These are phyloP conservation scores for Damaliscus lunatus DNA, from an alignment of 2,113 vertebrate species.

Conservation along the genomic window DNA sequence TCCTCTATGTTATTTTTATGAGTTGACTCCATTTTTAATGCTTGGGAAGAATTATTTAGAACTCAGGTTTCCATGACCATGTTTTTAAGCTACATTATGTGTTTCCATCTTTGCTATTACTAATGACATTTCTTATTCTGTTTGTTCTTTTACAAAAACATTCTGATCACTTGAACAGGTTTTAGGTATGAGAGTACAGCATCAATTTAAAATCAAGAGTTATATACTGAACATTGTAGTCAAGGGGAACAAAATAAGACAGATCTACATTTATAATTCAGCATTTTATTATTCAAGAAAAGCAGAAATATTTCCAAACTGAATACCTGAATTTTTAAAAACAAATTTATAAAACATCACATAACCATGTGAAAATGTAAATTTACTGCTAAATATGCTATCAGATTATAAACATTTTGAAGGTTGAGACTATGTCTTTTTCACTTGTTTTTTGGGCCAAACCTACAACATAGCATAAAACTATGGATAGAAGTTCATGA, in stretches of 20 bases:
- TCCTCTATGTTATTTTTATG: not conserved
- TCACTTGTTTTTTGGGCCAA: not conserved
- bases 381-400: not conserved
- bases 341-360: not conserved
- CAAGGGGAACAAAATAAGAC: not conserved
- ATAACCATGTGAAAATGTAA: not conserved
- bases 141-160: not conserved
- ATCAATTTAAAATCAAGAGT: constrained; percentile 19
- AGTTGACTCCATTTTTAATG: not conserved
- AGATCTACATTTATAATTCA: not conserved
- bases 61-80: not conserved
- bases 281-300: not conserved
- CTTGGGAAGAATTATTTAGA: not conserved
- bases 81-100: not conserved
- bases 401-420: not conserved
- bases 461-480: not conserved
- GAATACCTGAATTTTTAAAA: not conserved
- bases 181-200: not conserved
- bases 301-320: not conserved
- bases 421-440: not conserved
- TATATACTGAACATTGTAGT: not conserved
- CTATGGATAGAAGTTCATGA: too few relatives aligned
- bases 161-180: not conserved
- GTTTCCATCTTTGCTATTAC: not conserved
- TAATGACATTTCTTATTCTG: not conserved